A percentile compares a stretch with the other conserved stretches of the same genome.
Evolutionary conservation across 2,888 invertebrate species (phyloP).

Genomic region (Mylabris sibirica): DNA sequence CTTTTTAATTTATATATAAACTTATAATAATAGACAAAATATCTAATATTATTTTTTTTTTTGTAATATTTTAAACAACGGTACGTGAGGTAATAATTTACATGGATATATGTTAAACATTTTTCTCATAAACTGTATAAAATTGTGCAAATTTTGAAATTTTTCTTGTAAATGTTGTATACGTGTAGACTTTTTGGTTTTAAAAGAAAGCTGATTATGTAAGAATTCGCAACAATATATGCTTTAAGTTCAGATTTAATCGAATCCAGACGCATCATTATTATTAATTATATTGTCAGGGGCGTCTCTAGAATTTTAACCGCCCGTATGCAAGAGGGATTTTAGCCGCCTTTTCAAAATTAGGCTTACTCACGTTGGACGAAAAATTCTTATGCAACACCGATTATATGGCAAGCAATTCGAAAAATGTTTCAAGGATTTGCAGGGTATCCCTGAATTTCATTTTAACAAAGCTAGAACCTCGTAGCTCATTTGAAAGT

Average conservation of each 20-base stretch:
- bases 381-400: too few relatives aligned
- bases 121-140: background rate
- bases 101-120: background rate
- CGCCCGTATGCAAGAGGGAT: too few relatives aligned
- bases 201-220: constrained; percentile 1
- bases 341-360: too few relatives aligned
- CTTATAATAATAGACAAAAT: background rate
- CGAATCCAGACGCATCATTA: background rate
- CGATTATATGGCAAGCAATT: too few relatives aligned
- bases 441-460: too few relatives aligned
- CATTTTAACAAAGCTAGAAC: too few relatives aligned
- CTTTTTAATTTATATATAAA: background rate
- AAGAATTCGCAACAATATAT: background rate
- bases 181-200: background rate
- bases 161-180: background rate
- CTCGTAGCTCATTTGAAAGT: too few relatives aligned
- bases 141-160: constrained; percentile 1
- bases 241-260: background rate
- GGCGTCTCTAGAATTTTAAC: too few relatives aligned
- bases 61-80: background rate
- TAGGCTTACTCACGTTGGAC: too few relatives aligned
- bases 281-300: too few relatives aligned
- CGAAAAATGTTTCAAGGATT: too few relatives aligned
- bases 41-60: background rate
- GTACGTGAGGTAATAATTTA: background rate